A percentile compares a stretch with the other conserved stretches of the same genome.
Evolutionary conservation across 2,113 vertebrate species (phyloP).

Genomic region (Chlorodrepanis virens): DNA sequence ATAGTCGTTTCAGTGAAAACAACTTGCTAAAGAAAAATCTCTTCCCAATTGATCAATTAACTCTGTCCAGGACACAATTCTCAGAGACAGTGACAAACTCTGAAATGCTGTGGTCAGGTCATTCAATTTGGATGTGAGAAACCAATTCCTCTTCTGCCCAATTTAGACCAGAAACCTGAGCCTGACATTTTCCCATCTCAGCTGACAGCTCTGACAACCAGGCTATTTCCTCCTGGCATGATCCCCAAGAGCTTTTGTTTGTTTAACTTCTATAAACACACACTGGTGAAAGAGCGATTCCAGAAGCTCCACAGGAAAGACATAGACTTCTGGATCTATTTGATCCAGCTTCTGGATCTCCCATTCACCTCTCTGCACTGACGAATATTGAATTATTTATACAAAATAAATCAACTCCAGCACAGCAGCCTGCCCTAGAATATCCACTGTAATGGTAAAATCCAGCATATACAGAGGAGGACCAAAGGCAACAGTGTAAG

Average conservation of each 20-base stretch:
- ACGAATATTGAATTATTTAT: background rate
- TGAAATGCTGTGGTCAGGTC: background rate
- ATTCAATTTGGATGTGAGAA: background rate
- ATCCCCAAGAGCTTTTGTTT: background rate
- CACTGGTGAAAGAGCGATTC: background rate
- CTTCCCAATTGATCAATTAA: background rate
- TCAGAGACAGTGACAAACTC: background rate
- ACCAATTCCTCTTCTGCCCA: background rate
- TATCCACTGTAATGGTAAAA: background rate
- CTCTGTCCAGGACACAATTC: background rate
- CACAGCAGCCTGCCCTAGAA: background rate
- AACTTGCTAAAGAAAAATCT: background rate
- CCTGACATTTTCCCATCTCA: background rate
- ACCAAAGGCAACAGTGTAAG: background rate
- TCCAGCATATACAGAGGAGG: background rate
- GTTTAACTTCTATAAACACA: background rate
- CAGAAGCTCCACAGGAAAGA: background rate
- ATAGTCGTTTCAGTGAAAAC: background rate
- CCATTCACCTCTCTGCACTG: background rate
- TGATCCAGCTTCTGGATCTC: background rate
- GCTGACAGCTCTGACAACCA: background rate
- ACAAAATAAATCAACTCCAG: background rate
- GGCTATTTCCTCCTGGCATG: background rate
- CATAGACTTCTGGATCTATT: background rate
- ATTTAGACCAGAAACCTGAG: background rate